Conservation (phyloP, 2,113 vertebrate species). For the Atrichornis clamosus region DNA sequence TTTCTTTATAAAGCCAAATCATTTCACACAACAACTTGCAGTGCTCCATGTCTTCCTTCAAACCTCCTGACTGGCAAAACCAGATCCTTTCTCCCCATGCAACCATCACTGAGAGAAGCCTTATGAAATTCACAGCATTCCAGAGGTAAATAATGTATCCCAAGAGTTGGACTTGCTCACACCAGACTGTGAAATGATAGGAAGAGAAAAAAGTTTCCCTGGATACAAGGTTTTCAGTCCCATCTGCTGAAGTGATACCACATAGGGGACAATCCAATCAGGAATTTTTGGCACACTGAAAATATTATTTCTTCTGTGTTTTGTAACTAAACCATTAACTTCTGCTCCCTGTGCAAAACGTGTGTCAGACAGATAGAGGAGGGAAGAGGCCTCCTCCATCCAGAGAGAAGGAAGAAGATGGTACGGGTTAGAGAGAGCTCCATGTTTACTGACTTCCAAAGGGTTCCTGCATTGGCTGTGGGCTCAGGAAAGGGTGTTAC, state of each 20-base stretch:
- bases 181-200: neutral
- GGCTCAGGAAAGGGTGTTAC: neutral
- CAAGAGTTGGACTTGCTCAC: neutral
- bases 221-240: neutral
- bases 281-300: accelerated
- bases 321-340: neutral
- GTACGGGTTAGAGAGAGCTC: neutral
- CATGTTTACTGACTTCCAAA: neutral
- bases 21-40: neutral
- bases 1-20: neutral
- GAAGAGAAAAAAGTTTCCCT: neutral
- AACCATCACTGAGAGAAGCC: neutral
- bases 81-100: neutral
- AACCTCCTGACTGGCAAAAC: neutral
- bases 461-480: neutral
- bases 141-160: neutral
- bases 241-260: neutral
- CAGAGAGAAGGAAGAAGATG: neutral
- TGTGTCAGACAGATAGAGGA: neutral
- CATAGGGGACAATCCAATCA: neutral
- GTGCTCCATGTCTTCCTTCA: neutral
- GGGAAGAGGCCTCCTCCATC: neutral
- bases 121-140: neutral
- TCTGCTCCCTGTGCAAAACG: neutral
- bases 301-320: neutral